These are phyloP conservation scores for Pterostichus niger DNA, from an alignment of 2,888 invertebrate species.

Conservation along the genomic window DNA sequence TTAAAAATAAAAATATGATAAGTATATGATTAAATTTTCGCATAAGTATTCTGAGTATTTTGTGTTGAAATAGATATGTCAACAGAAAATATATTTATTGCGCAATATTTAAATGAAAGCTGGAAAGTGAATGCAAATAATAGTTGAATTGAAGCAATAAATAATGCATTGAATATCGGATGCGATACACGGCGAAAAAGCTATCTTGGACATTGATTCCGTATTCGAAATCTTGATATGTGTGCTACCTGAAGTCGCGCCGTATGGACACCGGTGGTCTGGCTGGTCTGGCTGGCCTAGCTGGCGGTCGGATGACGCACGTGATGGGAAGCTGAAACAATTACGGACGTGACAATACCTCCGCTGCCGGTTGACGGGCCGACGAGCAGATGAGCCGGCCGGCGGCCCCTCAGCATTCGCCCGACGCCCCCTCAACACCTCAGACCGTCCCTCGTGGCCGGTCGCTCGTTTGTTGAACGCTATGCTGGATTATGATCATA, in stretches of 20 bases:
- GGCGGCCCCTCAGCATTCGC: background rate
- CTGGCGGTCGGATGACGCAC: conserved; percentile 33
- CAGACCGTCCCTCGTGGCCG: background rate
- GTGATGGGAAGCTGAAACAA: conserved; percentile 59
- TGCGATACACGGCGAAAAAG: background rate
- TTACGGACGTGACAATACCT: conserved; percentile 59
- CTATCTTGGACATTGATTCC: conserved; percentile 2
- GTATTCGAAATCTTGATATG: conserved; percentile 3
- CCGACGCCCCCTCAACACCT: background rate
- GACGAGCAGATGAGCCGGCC: background rate
- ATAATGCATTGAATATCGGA: background rate
- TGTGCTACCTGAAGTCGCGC: background rate
- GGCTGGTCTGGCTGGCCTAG: background rate
- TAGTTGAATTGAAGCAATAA: background rate
- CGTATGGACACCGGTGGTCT: background rate
- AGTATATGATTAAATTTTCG: no score
- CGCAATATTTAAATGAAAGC: conserved; percentile 17
- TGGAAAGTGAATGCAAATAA: background rate
- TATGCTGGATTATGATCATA: conserved; percentile 20
- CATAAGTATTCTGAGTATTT: no score
- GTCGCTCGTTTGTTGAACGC: conserved; percentile 28
- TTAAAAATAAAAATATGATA: no score
- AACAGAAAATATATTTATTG: conserved; percentile 8
- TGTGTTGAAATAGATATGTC: no score
- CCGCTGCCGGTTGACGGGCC: conserved; percentile 37